Evolutionary conservation across 1,140 invertebrate genomes (phyloP).

Genomic region (Zaprionus inermis): DNA sequence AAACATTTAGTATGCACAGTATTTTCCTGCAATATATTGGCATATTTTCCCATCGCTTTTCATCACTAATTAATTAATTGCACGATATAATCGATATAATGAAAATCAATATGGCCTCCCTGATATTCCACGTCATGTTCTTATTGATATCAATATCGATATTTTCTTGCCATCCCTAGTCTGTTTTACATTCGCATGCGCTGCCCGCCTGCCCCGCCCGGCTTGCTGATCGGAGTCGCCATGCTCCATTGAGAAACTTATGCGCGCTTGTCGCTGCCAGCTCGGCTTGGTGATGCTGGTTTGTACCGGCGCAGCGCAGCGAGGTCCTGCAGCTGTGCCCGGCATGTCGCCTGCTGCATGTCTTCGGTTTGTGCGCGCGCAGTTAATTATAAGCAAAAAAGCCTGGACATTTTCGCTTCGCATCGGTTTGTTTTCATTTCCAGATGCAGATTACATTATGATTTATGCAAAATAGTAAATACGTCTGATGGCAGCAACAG

Average conservation of each 20-base stretch:
- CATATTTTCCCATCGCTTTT: not conserved
- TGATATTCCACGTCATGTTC: no score
- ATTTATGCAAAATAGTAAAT: conserved; percentile 84
- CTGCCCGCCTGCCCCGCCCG: not conserved
- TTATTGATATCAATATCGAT: not conserved
- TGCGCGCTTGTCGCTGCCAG: conserved; percentile 33
- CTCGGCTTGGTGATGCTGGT: conserved; percentile 32
- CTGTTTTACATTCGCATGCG: not conserved
- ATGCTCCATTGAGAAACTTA: conserved; percentile 71
- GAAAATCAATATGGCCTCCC: no score
- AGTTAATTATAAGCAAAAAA: conserved; percentile 79
- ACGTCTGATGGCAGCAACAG: conserved; percentile 72
- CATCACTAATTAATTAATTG: no score
- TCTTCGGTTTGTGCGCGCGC: conserved; percentile 72
- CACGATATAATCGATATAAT: no score
- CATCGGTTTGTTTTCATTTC: conserved; percentile 80
- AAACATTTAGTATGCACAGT: not conserved
- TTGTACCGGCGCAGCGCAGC: conserved; percentile 26
- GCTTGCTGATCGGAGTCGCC: conserved; percentile 19
- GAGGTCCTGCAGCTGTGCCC: conserved; percentile 67
- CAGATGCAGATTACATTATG: conserved; percentile 84
- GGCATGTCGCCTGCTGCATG: conserved; percentile 78
- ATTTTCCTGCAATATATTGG: not conserved
- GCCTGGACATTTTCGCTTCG: conserved; percentile 83
- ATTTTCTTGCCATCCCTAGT: not conserved